A percentile compares a stretch with the other conserved stretches of the same genome.
Conservation (phyloP, 2,113 vertebrate species). For the Hippocampus mohnikei region DNA sequence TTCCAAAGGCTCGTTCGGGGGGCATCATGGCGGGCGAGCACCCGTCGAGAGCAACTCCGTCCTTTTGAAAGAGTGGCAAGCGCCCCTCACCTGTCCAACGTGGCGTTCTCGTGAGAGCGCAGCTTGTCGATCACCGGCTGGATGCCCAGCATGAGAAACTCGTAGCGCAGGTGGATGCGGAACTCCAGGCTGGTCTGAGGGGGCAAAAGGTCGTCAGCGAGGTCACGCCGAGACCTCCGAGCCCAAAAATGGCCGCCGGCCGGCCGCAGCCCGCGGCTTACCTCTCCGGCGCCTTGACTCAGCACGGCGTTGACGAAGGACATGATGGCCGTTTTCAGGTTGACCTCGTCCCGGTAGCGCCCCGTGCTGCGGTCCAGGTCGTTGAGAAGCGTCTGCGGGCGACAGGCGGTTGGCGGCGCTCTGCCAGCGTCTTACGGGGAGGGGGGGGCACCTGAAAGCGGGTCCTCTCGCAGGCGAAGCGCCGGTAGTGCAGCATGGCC, state of each 20-base stretch:
- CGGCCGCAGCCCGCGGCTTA: constrained; percentile 46
- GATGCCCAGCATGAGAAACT: constrained; percentile 98
- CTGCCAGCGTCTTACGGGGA: too few relatives aligned
- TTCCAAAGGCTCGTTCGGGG: too few relatives aligned
- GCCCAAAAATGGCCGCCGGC: too few relatives aligned
- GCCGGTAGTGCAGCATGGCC: constrained; percentile 97
- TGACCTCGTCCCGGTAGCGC: constrained; percentile 95
- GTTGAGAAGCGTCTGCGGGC: constrained; percentile 85
- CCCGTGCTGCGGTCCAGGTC: constrained; percentile 95
- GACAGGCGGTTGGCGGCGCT: constrained; percentile 15
- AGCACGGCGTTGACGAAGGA: constrained; percentile 98
- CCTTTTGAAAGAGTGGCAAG: too few relatives aligned
- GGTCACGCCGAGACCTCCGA: neutral
- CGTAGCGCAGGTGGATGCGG: constrained; percentile 94
- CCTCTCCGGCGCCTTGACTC: constrained; percentile 95
- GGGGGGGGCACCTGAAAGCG: constrained; percentile 95
- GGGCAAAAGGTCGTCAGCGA: neutral
- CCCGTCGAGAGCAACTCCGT: too few relatives aligned
- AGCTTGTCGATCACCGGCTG: constrained; percentile 98
- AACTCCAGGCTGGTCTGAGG: constrained; percentile 92
- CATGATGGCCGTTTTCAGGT: constrained; percentile 98
- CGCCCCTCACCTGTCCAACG: constrained; percentile 96
- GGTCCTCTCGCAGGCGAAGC: constrained; percentile 90
- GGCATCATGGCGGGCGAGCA: too few relatives aligned
- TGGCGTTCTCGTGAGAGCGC: constrained; percentile 93